Percentiles rank a stretch among this genome's conserved stretches.
These are phyloP conservation scores for Deroptyus accipitrinus DNA, from an alignment of 2,113 vertebrate species.

Conservation along the genomic window DNA sequence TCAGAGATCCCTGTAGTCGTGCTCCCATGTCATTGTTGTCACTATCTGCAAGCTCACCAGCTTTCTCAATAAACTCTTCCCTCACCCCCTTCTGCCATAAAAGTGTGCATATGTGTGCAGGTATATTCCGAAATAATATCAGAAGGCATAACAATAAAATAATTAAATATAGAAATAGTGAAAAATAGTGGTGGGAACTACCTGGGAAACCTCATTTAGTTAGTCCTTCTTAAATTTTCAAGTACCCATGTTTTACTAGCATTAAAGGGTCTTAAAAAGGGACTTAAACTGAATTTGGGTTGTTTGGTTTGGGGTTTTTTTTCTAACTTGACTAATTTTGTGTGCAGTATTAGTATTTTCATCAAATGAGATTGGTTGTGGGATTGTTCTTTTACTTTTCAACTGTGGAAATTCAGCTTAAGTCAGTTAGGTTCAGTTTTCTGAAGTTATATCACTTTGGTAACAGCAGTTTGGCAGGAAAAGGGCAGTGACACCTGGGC, in stretches of 20 bases:
- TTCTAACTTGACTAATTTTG: background rate
- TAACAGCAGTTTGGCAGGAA: background rate
- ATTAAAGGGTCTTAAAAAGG: background rate
- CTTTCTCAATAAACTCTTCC: background rate
- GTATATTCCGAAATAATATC: background rate
- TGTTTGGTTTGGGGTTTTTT: background rate
- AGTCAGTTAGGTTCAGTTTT: background rate
- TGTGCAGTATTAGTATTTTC: background rate
- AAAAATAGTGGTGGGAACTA: background rate
- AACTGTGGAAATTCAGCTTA: background rate
- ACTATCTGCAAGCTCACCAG: background rate
- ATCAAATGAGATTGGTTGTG: background rate
- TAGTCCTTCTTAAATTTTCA: background rate
- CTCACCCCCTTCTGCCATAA: background rate
- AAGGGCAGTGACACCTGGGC: background rate
- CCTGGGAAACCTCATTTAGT: background rate
- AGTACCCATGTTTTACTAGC: background rate
- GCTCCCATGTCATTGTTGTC: fast-evolving
- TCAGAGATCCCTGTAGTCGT: background rate
- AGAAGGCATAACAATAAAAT: background rate
- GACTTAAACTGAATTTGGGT: background rate
- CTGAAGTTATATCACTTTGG: too few relatives aligned
- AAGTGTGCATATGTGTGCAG: background rate
- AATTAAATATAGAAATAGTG: background rate
- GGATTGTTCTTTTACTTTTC: background rate